Percentiles rank a stretch among this genome's conserved stretches.
phyloP scores from a whole-genome alignment of 2,113 vertebrate genomes.

The Anser brachyrhynchus region DNA sequence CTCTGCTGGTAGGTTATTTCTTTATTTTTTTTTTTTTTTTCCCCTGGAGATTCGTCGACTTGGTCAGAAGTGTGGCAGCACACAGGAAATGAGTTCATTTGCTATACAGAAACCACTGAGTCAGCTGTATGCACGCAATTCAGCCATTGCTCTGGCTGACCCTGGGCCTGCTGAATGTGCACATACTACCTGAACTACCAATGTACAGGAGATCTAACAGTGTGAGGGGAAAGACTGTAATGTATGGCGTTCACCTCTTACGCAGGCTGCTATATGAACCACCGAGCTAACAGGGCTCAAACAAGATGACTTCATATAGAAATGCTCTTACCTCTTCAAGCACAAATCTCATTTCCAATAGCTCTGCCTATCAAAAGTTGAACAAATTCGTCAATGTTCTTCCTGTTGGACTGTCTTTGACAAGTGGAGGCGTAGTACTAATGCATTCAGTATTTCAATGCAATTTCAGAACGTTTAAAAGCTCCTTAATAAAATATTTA shows the following conservation, averaged over 20 bases:
- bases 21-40: background rate
- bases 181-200: fast-evolving
- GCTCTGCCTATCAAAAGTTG: background rate
- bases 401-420: background rate
- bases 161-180: background rate
- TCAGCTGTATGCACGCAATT: background rate
- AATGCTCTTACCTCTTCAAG: fast-evolving
- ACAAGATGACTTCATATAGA: background rate
- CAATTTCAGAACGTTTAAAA: background rate
- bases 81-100: background rate
- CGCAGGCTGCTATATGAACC: background rate
- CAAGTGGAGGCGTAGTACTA: background rate
- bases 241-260: background rate
- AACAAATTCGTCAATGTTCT: background rate
- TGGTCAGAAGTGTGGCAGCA: background rate
- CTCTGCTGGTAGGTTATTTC: background rate
- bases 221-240: background rate
- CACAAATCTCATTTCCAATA: background rate
- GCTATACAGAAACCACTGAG: background rate
- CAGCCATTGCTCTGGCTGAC: background rate
- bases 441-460: background rate
- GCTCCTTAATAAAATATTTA: background rate
- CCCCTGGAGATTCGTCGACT: background rate
- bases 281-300: background rate
- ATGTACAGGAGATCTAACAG: background rate